Base-by-base conservation (phyloP, 1,140 invertebrate species). In the Psilanteris sp. region DNA sequence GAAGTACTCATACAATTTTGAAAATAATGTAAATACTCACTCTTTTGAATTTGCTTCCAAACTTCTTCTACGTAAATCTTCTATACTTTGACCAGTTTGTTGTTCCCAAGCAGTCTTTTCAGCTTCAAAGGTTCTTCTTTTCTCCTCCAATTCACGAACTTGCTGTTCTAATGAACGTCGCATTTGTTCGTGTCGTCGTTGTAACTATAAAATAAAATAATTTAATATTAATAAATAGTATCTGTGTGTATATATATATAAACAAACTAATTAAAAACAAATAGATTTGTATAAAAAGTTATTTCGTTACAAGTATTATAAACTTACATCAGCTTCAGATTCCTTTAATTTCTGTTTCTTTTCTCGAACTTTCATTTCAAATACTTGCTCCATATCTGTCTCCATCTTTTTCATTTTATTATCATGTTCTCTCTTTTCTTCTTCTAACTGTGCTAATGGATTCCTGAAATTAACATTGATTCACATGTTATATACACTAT, bases 371-470 rank as follows among this genome's bases (percentile, higher is more conserved):
- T 91, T 91, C 90, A 93, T 93, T 81, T 95, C 93, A 85, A 95
- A 95, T 8, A 97, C 95, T 90, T 98, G 96, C 86, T 99, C 95
- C 94, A 97, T 97, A 87, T 98, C 97, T 39, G 92, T 92, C 84
- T 97, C 96, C 94, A 98, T 97, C 85, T 97, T 97, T 85, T 96
- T 96, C 93, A 99, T 97, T 88, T 98, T 98, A 27, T 92, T 90
- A 83, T 98, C 96, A 79, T 98, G 97, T 82, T 98, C 97, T 50
- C 95, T 92, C 85, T 98, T 98, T 84, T 99, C 97, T 83, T 98
- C 97, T 86, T 98, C 97, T 93, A 99, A 96, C 88, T 98, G 97
- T 64, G 96, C 96, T 70, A 99, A 89, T 36, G 97, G 97, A 91
- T 98, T 98, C 93, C 95, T 97, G 85, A 8, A 85, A 88, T 86